Evolutionary conservation across 2,797 vertebrate species (phyloP).

Genomic region (Rhinogobio ventralis): DNA sequence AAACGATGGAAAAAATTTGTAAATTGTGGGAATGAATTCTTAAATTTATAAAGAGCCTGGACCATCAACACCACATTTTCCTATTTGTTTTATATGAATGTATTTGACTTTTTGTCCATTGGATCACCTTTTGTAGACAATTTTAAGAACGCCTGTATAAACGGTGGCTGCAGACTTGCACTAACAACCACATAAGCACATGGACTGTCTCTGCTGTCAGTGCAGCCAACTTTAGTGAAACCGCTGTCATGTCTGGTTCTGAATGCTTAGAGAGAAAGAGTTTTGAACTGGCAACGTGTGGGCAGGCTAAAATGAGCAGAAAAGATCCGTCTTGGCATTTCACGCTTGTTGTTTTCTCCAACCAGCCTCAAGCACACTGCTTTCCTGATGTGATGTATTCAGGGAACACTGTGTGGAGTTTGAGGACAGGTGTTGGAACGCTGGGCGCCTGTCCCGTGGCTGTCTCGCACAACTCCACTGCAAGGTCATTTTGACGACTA

Average conservation of each 20-base stretch:
- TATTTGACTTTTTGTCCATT: not conserved
- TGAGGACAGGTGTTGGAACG: constrained; percentile 35
- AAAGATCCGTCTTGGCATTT: constrained; percentile 44
- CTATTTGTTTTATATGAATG: not conserved
- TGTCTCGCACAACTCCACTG: not conserved
- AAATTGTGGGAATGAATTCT: not conserved
- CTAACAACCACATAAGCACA: constrained; percentile 7
- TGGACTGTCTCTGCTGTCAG: not conserved
- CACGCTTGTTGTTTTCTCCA: constrained; percentile 39
- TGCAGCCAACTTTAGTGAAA: constrained; percentile 1
- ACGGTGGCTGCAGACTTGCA: not conserved
- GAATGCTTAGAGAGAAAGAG: constrained; percentile 21
- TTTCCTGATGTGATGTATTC: constrained; percentile 37
- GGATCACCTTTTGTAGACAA: not conserved
- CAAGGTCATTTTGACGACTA: constrained; percentile 26
- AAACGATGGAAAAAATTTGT: not conserved
- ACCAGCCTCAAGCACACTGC: constrained; percentile 10
- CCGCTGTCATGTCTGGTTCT: constrained; percentile 29
- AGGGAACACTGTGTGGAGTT: constrained; percentile 33
- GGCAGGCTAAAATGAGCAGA: not conserved
- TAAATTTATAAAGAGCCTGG: not conserved
- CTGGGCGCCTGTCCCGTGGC: constrained; percentile 13
- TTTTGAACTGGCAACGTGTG: constrained; percentile 37
- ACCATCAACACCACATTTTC: not conserved
- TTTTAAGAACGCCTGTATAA: not conserved